Base-by-base conservation (phyloP, 2,797 vertebrate species). In the Mormyrus proboscirostris region DNA sequence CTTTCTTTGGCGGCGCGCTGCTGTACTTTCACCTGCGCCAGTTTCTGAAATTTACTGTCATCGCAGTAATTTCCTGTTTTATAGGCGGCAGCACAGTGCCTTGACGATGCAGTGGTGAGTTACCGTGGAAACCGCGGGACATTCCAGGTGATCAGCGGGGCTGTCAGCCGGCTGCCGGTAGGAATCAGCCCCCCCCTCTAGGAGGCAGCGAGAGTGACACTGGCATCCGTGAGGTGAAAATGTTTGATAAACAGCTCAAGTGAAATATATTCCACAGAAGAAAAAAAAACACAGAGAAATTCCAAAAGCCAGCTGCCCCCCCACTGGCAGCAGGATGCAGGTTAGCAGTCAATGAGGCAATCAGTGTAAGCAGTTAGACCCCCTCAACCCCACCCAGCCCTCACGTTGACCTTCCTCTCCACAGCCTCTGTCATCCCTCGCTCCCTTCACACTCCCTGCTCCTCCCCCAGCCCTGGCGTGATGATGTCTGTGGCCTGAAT, bases 161-260 rank as follows among this genome's bases (percentile, higher is more conserved):
- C 89, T 89, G 90, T 87, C 53, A 88, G 90, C n/a, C 90, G 91
- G 92, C 86, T 91, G 62, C 41, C 88, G 90, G 93, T 93, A 92
- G 88, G 91, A 92, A 92, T 90, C 88, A 91, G 92, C 65, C 87
- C 47, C 25, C 25, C 49, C 4, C 88, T 25, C 50, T 51, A 73
- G 59, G 90, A 57, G 88, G 41, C 69, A 89, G 89, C 88, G 38
- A 76, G 88, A 90, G 65, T 55, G 47, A 53, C 9, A 19, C 49
- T 83, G 50, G 29, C 90, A 89, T 89, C 89, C 76, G 76, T 38
- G 22, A 49, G 91, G 92, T 92, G 91, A 93, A 90, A 25, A 89
- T 25, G 90, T 91, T 85, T 89, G 47, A 86, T 62, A 88, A 73
- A 57, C 14, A 16, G 12, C 49, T n/a, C 7, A 19, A 19, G 22